These are phyloP conservation scores for Marcusenius ussheri DNA, from an alignment of 2,113 vertebrate genomes.

Conservation along the genomic window DNA sequence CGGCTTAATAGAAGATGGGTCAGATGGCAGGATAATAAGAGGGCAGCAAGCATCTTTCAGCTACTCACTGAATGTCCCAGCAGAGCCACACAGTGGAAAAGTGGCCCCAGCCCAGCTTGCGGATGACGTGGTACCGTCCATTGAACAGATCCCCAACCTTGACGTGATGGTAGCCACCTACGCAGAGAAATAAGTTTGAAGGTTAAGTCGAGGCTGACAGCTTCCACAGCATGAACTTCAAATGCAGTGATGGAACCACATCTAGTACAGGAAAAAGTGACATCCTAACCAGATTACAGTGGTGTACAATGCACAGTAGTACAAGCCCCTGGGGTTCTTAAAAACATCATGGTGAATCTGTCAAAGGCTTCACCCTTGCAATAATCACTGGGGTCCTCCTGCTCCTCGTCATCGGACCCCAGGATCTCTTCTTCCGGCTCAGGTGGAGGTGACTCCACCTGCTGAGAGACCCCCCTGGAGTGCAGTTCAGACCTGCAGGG, in stretches of 20 bases:
- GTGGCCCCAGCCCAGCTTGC: constrained; percentile 96
- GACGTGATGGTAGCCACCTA: constrained; percentile 93
- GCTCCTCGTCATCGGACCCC: constrained; percentile 96
- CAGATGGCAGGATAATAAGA: not conserved
- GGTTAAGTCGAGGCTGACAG: not conserved
- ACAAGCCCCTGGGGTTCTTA: not conserved
- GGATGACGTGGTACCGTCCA: constrained; percentile 90
- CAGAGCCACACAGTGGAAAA: constrained; percentile 98
- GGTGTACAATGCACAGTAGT: not conserved
- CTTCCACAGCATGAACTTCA: not conserved
- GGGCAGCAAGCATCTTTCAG: not conserved
- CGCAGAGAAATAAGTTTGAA: constrained; percentile 19
- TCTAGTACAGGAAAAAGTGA: not conserved
- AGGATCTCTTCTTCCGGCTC: constrained; percentile 94
- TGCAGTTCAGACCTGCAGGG: constrained; percentile 70
- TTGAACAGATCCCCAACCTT: constrained; percentile 96
- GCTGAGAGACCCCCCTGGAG: constrained; percentile 63
- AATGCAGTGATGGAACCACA: not conserved
- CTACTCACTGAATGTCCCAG: constrained; percentile 91
- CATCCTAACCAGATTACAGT: not conserved
- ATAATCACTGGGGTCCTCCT: constrained; percentile 96
- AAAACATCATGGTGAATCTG: not conserved
- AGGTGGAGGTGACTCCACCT: constrained; percentile 71
- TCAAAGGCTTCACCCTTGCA: constrained; percentile 73
- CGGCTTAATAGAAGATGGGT: not conserved